These are phyloP conservation scores for Elymnias hypermnestra DNA, from an alignment of 1,140 invertebrate genomes.

Conservation along the genomic window DNA sequence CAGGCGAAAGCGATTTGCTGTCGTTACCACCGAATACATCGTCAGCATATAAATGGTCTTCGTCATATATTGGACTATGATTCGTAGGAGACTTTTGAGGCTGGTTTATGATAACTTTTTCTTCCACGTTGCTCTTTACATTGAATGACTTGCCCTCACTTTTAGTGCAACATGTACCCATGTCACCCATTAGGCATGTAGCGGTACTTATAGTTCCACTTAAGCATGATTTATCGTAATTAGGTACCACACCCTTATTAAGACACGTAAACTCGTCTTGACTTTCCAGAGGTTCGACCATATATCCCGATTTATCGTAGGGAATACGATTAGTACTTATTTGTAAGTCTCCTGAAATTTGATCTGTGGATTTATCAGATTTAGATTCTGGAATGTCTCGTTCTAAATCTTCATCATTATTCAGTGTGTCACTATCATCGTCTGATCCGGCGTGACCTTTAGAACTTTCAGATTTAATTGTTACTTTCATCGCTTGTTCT, in stretches of 20 bases:
- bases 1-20: conserved; percentile 77
- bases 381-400: conserved; percentile 65
- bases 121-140: conserved; percentile 54
- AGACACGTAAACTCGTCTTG: conserved; percentile 58
- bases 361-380: conserved; percentile 47
- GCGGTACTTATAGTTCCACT: conserved; percentile 76
- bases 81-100: conserved; percentile 77
- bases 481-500: conserved; percentile 82
- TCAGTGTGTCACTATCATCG: conserved; percentile 77
- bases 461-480: conserved; percentile 78
- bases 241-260: conserved; percentile 62
- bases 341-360: conserved; percentile 24
- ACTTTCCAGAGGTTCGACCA: conserved; percentile 70
- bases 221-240: conserved; percentile 75
- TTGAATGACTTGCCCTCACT: conserved; percentile 60
- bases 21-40: conserved; percentile 80
- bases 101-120: conserved; percentile 77
- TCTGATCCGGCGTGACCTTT: conserved; percentile 77
- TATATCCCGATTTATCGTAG: conserved; percentile 71
- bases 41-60: conserved; percentile 79
- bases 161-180: conserved; percentile 67
- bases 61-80: conserved; percentile 79
- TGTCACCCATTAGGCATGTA: conserved; percentile 71
- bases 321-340: conserved; percentile 58
- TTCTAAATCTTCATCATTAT: conserved; percentile 76